A percentile compares a stretch with the other conserved stretches of the same genome.
Conservation (phyloP, 2,113 vertebrate species). For the Chloebia gouldiae region DNA sequence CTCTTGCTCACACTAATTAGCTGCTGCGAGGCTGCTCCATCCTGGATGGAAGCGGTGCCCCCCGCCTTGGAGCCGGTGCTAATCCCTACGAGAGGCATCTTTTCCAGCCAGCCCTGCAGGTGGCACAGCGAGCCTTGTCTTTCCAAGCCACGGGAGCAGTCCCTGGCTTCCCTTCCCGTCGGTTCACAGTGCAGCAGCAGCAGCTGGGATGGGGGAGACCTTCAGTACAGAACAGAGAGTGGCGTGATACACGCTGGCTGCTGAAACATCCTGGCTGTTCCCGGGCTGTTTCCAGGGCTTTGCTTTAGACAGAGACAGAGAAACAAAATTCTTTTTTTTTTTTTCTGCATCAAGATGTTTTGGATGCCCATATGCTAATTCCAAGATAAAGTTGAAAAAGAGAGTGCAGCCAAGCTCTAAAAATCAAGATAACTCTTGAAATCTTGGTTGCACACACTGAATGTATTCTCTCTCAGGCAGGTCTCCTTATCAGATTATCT, state of each 20-base stretch:
- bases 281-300: not conserved
- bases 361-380: not conserved
- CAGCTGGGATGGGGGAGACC: not conserved
- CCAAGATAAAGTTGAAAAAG: not conserved
- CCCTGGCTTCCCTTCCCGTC: not conserved
- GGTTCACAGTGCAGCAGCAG: not conserved
- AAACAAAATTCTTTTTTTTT: not conserved
- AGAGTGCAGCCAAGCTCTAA: not conserved
- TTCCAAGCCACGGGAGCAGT: not conserved
- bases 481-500: not conserved
- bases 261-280: not conserved
- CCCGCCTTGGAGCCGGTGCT: not conserved
- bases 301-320: not conserved
- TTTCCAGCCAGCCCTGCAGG: conserved; percentile 65
- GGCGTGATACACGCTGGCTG: not conserved
- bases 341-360: rapidly evolving
- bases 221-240: not conserved
- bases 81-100: not conserved
- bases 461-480: not conserved
- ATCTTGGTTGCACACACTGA: not conserved
- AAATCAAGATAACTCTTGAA: not conserved
- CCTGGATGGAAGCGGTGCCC: not conserved
- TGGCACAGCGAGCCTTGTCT: conserved; percentile 66
- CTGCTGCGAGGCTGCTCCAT: not conserved
- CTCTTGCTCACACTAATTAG: not conserved